Evolutionary conservation across 2,113 vertebrate species (phyloP).

Genomic region (Zosterops japonicus): DNA sequence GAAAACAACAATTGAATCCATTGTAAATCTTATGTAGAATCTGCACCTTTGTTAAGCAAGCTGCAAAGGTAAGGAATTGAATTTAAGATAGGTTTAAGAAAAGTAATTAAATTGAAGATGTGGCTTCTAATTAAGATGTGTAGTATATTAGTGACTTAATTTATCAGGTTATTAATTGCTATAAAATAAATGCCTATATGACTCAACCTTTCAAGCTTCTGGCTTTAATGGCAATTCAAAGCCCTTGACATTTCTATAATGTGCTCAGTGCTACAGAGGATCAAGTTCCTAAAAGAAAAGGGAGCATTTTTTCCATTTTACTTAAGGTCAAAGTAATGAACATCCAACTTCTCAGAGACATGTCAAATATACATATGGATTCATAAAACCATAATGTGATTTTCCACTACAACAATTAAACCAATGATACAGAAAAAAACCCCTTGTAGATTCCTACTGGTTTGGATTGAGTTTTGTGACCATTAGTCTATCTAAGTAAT

Average conservation of each 20-base stretch:
- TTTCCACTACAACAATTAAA: background rate
- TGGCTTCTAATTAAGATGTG: constrained; percentile 33
- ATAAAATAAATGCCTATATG: constrained; percentile 35
- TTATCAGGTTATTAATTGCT: constrained; percentile 54
- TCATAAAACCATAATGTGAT: background rate
- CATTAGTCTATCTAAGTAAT: background rate
- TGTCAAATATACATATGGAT: background rate
- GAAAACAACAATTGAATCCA: background rate
- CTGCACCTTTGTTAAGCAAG: background rate
- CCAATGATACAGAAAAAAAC: background rate
- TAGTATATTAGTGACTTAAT: constrained; percentile 23
- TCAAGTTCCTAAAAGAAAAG: background rate
- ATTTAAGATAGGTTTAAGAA: background rate
- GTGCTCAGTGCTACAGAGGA: background rate
- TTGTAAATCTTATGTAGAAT: background rate
- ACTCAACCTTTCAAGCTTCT: constrained; percentile 51
- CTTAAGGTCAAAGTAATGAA: constrained; percentile 36
- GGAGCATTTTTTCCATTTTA: background rate
- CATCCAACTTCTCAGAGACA: background rate
- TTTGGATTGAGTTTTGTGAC: background rate
- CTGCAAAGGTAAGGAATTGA: background rate
- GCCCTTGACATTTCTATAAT: constrained; percentile 48
- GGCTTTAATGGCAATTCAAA: constrained; percentile 26
- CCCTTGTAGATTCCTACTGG: background rate
- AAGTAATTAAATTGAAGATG: constrained; percentile 35